Evolutionary conservation across 1,140 invertebrate species (phyloP), one percentile per base, ranked within the genome.

Genomic region (honey bee (Apis mellifera)): DNA sequence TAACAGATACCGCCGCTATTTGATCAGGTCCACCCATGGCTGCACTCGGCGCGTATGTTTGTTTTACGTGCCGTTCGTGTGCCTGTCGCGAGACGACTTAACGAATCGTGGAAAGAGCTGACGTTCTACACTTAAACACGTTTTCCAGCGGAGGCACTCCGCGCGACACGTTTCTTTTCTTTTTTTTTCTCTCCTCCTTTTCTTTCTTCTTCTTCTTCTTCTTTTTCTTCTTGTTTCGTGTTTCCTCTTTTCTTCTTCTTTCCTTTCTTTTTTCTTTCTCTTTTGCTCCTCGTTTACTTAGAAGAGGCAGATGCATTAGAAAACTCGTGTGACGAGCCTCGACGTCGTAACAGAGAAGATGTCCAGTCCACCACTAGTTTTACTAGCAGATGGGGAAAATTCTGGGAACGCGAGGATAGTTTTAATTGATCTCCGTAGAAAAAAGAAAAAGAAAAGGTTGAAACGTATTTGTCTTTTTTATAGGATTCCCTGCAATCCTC

Each of bases 281-380:
- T 32, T 42, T 60, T 74, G 9, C 57, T 21, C 9, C 23, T 60
- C 74, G 82, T 89, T 90, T 90, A 91, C 90, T 86, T 84, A 89
- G 88, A 92, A 91, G 90, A 88, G 84, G 89, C 89, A 85, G 89
- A 86, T 90, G 89, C 89, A 90, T 89, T 89, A 90, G 87, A 88
- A 88, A 88, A 88, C 83, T 82, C 83, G 85, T 84, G 72, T 88
- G 85, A 86, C 87, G 90, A 86, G 86, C 84, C 84, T 85, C 83
- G 85, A 89, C 87, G 70, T 42, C 26, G 55, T n/a, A 50, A 5
- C 66, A 59, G 57, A 60, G 72, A 55, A 68, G 73, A 32, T n/a
- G 50, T 21, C 57, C 19, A 15, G 26, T 72, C 52, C 21, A 17
- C 32, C 5, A 42, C 78, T 23, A n/a, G 52, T 59, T 74, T 19